Conservation (phyloP, 2,797 vertebrate species). For the Carcharodon carcharias region DNA sequence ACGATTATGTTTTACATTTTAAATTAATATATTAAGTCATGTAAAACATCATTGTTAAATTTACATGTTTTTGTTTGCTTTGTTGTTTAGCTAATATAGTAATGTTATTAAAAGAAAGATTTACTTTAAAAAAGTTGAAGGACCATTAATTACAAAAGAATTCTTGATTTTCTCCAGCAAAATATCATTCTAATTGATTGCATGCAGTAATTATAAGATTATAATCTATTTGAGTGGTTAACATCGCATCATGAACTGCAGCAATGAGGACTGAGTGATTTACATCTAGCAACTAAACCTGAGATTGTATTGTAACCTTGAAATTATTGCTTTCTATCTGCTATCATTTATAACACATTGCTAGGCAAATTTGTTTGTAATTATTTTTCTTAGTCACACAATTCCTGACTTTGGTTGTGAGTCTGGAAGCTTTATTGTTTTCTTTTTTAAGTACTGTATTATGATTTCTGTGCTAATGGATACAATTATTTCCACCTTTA, state of each 20-base stretch:
- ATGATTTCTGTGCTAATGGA: neutral
- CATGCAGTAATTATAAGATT: neutral
- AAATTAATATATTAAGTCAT: neutral
- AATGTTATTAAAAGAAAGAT: slow-evolving; percentile 7
- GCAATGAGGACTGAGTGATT: neutral
- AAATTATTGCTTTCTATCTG: neutral
- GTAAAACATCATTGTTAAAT: neutral
- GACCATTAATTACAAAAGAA: neutral
- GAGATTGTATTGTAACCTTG: neutral
- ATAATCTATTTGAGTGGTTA: neutral
- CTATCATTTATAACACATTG: neutral
- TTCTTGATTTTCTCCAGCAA: neutral
- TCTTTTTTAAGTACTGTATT: neutral
- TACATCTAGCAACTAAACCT: neutral
- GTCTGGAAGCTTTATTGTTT: neutral
- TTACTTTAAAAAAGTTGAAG: neutral
- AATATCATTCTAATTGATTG: too few species aligned
- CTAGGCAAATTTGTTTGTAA: neutral
- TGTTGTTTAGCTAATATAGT: neutral
- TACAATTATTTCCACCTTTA: too few species aligned
- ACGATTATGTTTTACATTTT: neutral
- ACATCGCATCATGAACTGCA: neutral
- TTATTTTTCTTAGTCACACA: neutral
- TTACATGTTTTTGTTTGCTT: neutral
- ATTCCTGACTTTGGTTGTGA: neutral